Base-by-base conservation (phyloP, 2,113 vertebrate species). In the Empidonax alnorum region DNA sequence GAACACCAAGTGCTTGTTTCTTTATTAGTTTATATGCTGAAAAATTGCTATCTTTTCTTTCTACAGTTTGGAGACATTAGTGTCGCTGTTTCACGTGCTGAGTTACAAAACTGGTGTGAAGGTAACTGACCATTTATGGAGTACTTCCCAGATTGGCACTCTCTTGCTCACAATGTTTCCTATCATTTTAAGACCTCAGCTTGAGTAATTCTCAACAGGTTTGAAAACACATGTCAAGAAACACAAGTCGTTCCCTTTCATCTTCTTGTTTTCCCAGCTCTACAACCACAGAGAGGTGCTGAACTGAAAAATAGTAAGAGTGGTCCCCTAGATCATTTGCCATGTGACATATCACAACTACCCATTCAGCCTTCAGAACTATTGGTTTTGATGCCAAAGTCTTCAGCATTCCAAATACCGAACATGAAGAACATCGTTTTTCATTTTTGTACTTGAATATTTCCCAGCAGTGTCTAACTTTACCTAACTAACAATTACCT, bases 341-440 rank as follows among this genome's bases (percentile, higher is more conserved):
- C 46, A 2, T 58, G 24, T 2, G 3, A 30, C 0, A 0, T 47
- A 33, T 74, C 1, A 0, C 65, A 24, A 30, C 52, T 63, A 39
- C 11, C 14, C 25, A 11, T 68, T 87, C 47, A 87, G 19, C 25
- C 28, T 74, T 84, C n/a, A 37, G 52, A 42, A 37, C 58, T 75
- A 4, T 31, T 52, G 1, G 7, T 52, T 82, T 83, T 80, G 10
- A 59, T 73, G 30, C 59, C 62, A 27, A 77, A 58, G 11, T 39
- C 17, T 88, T 81, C 2, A 2, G 14, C 49, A 71, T 89, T 86
- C 61, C 24, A 56, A 77, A 35, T 55, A 56, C 10, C 2, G 41
- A 84, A 47, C 14, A 87, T 30, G 8, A 55, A 81, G 35, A 25
- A 4, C 23, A 50, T 81, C 63, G 33, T 63, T 89, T 59, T 62